These are phyloP conservation scores for Caenorhabditis remanei DNA, from an alignment of 1,140 invertebrate genomes.

Conservation along the genomic window DNA sequence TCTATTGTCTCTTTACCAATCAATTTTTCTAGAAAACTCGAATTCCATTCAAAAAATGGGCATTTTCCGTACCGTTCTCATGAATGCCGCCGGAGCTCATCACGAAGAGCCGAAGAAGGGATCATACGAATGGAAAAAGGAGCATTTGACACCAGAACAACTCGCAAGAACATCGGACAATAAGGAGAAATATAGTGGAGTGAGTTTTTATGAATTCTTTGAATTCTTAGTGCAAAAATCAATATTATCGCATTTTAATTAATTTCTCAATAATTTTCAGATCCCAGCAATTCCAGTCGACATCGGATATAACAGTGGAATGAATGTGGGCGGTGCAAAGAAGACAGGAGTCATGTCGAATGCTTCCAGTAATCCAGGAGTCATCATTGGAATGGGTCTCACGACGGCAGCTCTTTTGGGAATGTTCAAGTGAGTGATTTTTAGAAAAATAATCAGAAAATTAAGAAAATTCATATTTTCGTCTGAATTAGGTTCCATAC, in stretches of 20 bases:
- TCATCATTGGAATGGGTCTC: constrained; percentile 71
- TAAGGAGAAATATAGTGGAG: constrained; percentile 45
- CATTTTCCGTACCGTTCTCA: constrained; percentile 64
- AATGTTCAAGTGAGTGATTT: constrained; percentile 62
- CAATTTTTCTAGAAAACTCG: constrained; percentile 1
- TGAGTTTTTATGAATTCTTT: not conserved
- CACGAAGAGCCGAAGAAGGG: constrained; percentile 36
- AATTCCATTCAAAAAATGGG: constrained; percentile 55
- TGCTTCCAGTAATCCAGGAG: constrained; percentile 67
- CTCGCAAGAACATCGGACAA: constrained; percentile 48
- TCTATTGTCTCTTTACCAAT: constrained; percentile 19
- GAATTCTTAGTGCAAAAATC: not conserved
- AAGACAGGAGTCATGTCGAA: constrained; percentile 60
- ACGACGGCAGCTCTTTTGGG: constrained; percentile 70
- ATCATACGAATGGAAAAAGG: constrained; percentile 57
- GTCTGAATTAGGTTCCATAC: too few species aligned
- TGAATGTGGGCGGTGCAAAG: constrained; percentile 57
- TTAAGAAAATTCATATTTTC: not conserved
- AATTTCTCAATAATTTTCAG: constrained; percentile 29
- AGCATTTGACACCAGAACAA: constrained; percentile 46
- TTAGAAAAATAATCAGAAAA: not conserved
- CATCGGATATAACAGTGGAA: constrained; percentile 68
- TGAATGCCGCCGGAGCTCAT: constrained; percentile 24
- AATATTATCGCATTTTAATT: not conserved
- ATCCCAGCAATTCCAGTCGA: constrained; percentile 70